Conservation (phyloP, 2,113 vertebrate species). For the Pyrgilauda ruficollis region DNA sequence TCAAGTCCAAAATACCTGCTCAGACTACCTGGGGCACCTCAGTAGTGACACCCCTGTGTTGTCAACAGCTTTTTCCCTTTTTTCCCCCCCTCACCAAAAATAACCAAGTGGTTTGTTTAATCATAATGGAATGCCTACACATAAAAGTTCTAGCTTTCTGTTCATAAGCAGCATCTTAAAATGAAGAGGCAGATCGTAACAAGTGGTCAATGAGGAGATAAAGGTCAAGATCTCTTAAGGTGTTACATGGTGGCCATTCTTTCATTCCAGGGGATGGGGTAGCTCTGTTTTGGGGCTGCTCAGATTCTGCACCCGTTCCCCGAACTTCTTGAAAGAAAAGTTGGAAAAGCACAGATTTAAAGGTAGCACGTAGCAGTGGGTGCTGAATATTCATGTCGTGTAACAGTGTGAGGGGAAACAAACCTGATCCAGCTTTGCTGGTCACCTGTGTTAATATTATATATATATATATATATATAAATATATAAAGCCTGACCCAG, state of each 20-base stretch:
- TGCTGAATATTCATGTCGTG: fast-evolving
- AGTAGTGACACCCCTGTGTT: neutral
- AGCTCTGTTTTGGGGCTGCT: neutral
- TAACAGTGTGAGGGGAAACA: neutral
- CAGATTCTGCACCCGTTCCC: neutral
- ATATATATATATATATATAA: too few relatives aligned
- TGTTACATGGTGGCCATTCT: fast-evolving
- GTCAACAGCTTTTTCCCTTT: too few relatives aligned
- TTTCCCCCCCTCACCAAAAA: neutral
- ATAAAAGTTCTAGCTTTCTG: neutral
- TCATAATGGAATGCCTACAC: fast-evolving
- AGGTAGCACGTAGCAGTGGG: fast-evolving
- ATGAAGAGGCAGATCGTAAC: neutral
- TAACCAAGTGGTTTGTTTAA: neutral
- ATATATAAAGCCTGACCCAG: neutral
- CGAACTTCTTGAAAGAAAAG: neutral
- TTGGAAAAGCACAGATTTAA: neutral
- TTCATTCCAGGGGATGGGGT: neutral
- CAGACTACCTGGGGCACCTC: too few relatives aligned
- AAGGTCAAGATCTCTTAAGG: neutral
- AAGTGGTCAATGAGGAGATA: neutral
- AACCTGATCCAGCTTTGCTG: neutral
- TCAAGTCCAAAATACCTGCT: neutral
- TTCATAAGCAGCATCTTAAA: neutral
- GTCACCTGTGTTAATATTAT: neutral